Percentiles rank a stretch among this genome's conserved stretches.
phyloP scores from a whole-genome alignment of 2,113 vertebrate species.

The Myanophis thanlyinensis region DNA sequence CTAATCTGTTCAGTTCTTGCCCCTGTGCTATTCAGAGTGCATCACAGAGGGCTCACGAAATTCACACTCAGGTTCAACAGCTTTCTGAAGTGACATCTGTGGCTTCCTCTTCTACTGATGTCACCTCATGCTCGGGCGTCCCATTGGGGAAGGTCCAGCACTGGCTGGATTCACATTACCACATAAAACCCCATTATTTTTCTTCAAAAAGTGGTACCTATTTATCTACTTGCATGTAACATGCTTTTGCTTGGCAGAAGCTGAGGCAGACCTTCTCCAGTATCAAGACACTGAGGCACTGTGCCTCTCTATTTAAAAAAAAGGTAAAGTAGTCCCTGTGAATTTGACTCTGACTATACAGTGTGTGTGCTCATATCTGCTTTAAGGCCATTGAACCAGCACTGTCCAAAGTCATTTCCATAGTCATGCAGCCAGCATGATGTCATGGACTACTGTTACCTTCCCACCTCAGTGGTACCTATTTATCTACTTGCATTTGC shows the following conservation, averaged over 20 bases:
- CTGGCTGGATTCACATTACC: neutral
- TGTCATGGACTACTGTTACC: neutral
- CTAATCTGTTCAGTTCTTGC: neutral
- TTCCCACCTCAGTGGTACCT: neutral
- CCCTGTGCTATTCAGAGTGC: neutral
- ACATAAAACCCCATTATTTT: neutral
- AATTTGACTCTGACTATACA: neutral
- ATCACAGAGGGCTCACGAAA: neutral
- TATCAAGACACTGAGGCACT: neutral
- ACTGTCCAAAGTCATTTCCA: neutral
- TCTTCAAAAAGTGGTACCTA: neutral
- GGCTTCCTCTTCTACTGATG: neutral
- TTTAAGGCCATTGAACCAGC: neutral
- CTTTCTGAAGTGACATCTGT: neutral
- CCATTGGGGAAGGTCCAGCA: neutral
- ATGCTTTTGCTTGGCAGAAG: neutral
- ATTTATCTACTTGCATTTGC: neutral
- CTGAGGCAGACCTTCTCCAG: neutral
- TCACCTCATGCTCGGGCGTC: neutral
- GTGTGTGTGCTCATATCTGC: neutral
- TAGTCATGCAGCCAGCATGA: neutral
- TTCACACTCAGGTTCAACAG: neutral
- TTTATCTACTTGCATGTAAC: neutral
- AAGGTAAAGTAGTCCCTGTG: neutral
- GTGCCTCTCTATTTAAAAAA: neutral